Evolutionary conservation across 2,797 vertebrate genomes (phyloP).

Genomic region (Sebastes oblongus): DNA sequence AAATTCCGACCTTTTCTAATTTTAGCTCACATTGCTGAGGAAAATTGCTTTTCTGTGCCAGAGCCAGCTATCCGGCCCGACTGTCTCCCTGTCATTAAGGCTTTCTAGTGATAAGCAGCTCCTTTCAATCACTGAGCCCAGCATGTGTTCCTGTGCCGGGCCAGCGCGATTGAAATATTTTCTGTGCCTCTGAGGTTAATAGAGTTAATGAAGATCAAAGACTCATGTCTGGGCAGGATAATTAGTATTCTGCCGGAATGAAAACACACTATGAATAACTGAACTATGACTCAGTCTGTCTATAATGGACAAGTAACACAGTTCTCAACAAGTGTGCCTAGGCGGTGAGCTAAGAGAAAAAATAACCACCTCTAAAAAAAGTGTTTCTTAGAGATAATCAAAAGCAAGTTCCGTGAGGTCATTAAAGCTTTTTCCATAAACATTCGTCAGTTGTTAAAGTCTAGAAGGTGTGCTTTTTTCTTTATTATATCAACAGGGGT

Average conservation of each 20-base stretch:
- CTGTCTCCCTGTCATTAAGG: conserved; percentile 49
- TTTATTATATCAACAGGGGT: neutral
- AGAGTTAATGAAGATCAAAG: conserved; percentile 72
- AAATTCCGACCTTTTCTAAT: conserved; percentile 1
- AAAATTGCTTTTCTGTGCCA: conserved; percentile 49
- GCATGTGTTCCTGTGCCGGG: conserved; percentile 38
- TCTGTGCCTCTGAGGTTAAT: conserved; percentile 62
- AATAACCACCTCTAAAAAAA: neutral
- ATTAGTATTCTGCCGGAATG: conserved; percentile 56
- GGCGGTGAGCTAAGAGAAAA: neutral
- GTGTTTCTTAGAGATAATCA: neutral
- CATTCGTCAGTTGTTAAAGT: neutral
- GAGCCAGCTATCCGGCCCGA: conserved; percentile 12
- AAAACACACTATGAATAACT: conserved; percentile 43
- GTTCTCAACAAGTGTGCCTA: neutral
- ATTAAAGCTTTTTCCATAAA: neutral
- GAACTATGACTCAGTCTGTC: conserved; percentile 41
- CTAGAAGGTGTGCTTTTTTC: neutral
- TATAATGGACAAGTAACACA: neutral
- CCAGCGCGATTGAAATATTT: conserved; percentile 63
- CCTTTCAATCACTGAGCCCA: conserved; percentile 59
- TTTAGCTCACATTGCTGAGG: conserved; percentile 17
- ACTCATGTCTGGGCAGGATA: conserved; percentile 46
- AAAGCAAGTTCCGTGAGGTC: neutral
- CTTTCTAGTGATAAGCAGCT: conserved; percentile 64